Evolutionary conservation across 2,888 invertebrate species (phyloP).

Genomic region (Bembecia ichneumoniformis): DNA sequence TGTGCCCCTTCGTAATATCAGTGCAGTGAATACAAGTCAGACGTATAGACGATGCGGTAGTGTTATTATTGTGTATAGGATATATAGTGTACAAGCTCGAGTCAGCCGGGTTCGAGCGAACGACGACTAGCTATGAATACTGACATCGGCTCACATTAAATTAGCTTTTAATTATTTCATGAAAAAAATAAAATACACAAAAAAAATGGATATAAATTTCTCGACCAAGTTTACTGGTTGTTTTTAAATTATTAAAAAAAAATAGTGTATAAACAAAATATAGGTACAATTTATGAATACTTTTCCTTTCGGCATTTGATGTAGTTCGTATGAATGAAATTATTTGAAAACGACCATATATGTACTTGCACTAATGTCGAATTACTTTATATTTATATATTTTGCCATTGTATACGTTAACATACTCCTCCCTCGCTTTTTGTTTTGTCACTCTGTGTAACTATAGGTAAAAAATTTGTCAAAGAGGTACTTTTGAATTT

Average conservation of each 20-base stretch:
- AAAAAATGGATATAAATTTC: constrained; percentile 72
- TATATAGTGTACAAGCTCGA: constrained; percentile 56
- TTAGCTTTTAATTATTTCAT: constrained; percentile 73
- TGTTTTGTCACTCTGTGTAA: constrained; percentile 60
- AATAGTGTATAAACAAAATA: constrained; percentile 71
- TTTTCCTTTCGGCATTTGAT: constrained; percentile 69
- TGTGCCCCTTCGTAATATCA: constrained; percentile 68
- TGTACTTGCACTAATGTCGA: constrained; percentile 24
- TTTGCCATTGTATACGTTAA: constrained; percentile 68
- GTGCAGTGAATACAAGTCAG: constrained; percentile 63
- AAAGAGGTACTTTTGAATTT: constrained; percentile 66
- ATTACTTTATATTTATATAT: constrained; percentile 40
- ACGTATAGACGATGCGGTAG: constrained; percentile 60
- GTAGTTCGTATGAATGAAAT: constrained; percentile 23
- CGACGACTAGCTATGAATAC: constrained; percentile 73
- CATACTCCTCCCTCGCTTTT: constrained; percentile 67
- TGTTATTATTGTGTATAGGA: constrained; percentile 64
- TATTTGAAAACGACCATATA: no score
- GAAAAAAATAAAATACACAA: constrained; percentile 72
- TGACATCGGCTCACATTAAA: constrained; percentile 73
- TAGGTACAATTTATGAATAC: constrained; percentile 73
- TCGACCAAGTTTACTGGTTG: constrained; percentile 70
- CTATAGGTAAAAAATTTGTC: constrained; percentile 67
- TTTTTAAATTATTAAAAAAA: constrained; percentile 74
- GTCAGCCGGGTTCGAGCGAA: constrained; percentile 65